Percentiles rank a stretch among this genome's conserved stretches.
These are phyloP conservation scores for Watsonalla binaria DNA, from an alignment of 2,888 invertebrate genomes.

Conservation along the genomic window DNA sequence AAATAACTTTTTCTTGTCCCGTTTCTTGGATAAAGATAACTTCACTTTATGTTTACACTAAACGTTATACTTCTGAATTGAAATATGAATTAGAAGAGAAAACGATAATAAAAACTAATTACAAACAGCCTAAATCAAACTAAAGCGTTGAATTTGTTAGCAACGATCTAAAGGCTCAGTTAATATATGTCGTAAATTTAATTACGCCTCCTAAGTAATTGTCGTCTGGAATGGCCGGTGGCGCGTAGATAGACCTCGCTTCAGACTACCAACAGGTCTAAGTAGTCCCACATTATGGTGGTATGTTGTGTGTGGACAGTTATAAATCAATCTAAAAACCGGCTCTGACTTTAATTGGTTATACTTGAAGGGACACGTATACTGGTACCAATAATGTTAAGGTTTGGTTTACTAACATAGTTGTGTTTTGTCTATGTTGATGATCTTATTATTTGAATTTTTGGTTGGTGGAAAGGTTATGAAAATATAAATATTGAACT, in stretches of 20 bases:
- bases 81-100: no score
- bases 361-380: slow-evolving; percentile 4
- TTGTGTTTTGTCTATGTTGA: background rate
- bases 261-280: background rate
- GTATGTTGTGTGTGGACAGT: slow-evolving; percentile 3
- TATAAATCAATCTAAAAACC: slow-evolving; percentile 11
- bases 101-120: background rate
- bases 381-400: background rate
- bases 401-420: background rate
- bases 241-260: background rate
- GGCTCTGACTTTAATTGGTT: slow-evolving; percentile 8
- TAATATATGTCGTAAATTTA: slow-evolving; percentile 6
- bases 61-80: no score
- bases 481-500: no score
- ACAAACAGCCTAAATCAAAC: background rate
- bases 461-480: background rate
- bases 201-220: slow-evolving; percentile 8
- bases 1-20: no score
- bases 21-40: no score
- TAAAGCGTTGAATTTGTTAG: background rate
- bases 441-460: background rate
- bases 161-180: slow-evolving; percentile 8
- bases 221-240: background rate
- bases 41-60: no score
- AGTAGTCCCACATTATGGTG: slow-evolving; percentile 5